A percentile compares a stretch with the other conserved stretches of the same genome.
Conservation (phyloP, 2,113 vertebrate genomes). For the Lagopus muta region DNA sequence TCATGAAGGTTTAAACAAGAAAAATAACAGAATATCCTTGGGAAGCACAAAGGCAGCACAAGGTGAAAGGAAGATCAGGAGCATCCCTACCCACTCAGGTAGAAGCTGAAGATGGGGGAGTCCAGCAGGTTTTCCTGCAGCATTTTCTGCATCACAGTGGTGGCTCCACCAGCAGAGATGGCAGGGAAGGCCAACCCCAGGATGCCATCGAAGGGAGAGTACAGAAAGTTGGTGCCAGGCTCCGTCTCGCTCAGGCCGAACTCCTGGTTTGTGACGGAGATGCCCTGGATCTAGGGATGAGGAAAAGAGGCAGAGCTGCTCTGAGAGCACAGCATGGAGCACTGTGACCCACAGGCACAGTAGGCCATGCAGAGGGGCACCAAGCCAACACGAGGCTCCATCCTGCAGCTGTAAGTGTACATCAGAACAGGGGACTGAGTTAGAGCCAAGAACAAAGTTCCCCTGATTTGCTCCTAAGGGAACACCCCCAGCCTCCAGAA, state of each 20-base stretch:
- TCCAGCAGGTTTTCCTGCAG: neutral
- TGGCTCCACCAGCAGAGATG: neutral
- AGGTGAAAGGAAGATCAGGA: neutral
- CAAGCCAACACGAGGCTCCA: neutral
- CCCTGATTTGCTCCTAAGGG: neutral
- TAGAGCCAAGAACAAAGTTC: no score
- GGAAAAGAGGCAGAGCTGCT: neutral
- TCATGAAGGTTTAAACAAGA: neutral
- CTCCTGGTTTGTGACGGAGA: constrained; percentile 69
- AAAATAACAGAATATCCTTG: neutral
- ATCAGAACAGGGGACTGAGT: neutral
- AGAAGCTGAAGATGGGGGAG: neutral
- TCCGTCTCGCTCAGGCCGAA: constrained; percentile 74
- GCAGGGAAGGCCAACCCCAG: constrained; percentile 29
- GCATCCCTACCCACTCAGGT: neutral
- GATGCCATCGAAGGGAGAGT: constrained; percentile 30
- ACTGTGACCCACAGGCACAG: no score
- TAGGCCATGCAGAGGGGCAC: no score
- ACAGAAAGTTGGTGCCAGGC: constrained; percentile 34
- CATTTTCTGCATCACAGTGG: constrained; percentile 14
- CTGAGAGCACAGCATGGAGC: neutral
- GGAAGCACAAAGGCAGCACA: neutral
- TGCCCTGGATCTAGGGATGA: constrained; percentile 58
- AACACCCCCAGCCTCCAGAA: neutral
- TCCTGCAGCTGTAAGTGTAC: neutral